Evolutionary conservation across 2,797 vertebrate species (phyloP), one percentile per base, ranked within the genome.

Genomic region (Periophthalmus magnuspinnatus): DNA sequence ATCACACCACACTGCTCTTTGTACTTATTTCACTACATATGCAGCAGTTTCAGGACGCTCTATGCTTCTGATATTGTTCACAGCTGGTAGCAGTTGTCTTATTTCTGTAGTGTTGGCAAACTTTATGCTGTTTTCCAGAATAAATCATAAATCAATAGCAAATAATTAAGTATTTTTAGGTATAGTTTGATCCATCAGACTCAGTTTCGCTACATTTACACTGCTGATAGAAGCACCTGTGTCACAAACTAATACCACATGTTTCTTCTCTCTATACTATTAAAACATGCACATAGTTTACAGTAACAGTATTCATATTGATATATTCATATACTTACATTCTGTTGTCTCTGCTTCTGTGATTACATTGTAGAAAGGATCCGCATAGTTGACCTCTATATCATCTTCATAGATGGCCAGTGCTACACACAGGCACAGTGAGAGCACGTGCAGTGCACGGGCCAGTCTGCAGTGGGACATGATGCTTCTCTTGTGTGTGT

Each of bases 361-460:
- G 76, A 95, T 93, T 72, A 92, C 92, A 63, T 94, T 93, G 80
- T 80, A 87, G 86, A 79, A 93, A 68, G 33, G 1, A 48, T 89
- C 81, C 1, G 8, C 5, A 54, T 65, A 94, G 36, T 80, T 83
- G 77, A 92, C 74, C 36, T 91, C 56, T 5, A 90, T 74, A 5
- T 83, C 77, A n/a, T 93, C 90, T 1, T 95, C 95, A 13, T 96
- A 95, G 0, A 4, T 13, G 41, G 92, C 88, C 0, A 89, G 75
- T 54, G 89, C 75, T 77, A 89, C 58, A 82, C 86, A 80, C 10
- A 69, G 84, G 9, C 86, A 80, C 56, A 69, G 81, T 0, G 85
- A 78, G 65, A 94, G 86, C 83, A 93, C 60, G 60, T 85, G 86
- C 70, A 64, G 71, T 2, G 81, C 76, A 80, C 74, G 77, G 63